Evolutionary conservation across 2,113 vertebrate genomes (phyloP).

Genomic region (Halcyon malimbica): DNA sequence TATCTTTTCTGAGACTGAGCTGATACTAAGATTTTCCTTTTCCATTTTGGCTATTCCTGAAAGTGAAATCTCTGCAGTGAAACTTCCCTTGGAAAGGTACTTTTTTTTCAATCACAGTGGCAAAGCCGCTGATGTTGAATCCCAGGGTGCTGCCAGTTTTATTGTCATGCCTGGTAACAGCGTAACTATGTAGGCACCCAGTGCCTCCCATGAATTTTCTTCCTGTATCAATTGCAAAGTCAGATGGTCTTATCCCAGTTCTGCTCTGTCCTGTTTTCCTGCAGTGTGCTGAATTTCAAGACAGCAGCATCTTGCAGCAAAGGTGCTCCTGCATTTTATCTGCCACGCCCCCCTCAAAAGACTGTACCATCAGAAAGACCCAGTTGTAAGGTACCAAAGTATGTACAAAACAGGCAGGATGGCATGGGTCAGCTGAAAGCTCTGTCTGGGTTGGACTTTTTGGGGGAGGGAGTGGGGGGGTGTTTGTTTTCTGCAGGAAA

Average conservation of each 20-base stretch:
- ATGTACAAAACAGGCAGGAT: not conserved
- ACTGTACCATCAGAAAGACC: not conserved
- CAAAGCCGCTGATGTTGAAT: not conserved
- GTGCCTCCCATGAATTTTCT: not conserved
- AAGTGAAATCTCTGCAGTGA: not conserved
- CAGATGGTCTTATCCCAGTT: not conserved
- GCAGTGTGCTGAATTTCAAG: not conserved
- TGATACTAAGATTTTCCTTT: not conserved
- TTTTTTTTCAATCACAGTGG: not conserved
- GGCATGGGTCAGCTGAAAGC: accelerated
- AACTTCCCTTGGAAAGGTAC: not conserved
- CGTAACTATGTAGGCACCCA: not conserved
- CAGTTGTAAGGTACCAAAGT: not conserved
- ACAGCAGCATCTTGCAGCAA: not conserved
- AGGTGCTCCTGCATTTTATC: not conserved
- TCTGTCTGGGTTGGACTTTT: not conserved
- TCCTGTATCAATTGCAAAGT: not conserved
- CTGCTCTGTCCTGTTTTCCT: not conserved
- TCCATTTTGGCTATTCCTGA: not conserved
- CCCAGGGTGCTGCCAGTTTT: not conserved
- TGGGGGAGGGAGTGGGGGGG: too few species aligned
- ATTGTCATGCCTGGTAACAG: not conserved
- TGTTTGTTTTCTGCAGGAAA: not conserved
- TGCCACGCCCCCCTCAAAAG: not conserved
- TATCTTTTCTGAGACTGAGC: not conserved